Base-by-base conservation (phyloP, 2,888 invertebrate genomes). In the Syrphus vitripennis region DNA sequence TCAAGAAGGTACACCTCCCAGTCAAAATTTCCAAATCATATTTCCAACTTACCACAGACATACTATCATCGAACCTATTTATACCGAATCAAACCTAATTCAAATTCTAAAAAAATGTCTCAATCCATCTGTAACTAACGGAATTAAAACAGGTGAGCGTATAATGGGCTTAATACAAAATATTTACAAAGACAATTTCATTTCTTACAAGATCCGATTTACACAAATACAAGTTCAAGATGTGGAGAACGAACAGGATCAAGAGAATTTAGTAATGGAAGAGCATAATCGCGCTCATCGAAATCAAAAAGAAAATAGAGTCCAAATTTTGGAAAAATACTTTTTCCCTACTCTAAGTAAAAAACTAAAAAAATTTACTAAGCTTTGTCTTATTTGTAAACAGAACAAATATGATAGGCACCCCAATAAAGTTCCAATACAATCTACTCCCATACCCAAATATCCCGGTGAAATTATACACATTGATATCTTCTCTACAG, bases 391-490 rank as follows among this genome's bases (percentile, higher is more conserved):
- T 4, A 34, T 69, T 4, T 69, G 69, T 24, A 29, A 53, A 37
- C 31, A 19, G 4, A 69, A 53, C n/a, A 67, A 67, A 48, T n/a
- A n/a, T n/a, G n/a, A n/a, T n/a, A n/a, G n/a, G n/a, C n/a, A n/a
- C n/a, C n/a, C 53, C 1, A 53, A 70, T 53, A 53, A 70, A 5
- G 53, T 53, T 6, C 24, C 29, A 6, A 16, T 50, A 50, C 45
- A 50, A 34, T 14, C 48, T n/a, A 67, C 67, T 4, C 67, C 50
- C 4, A 48, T 67, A 29, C 29, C 50, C 4, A 67, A 19, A 19
- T 67, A 67, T 29, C 67, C 48, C 7, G 16, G 34, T 12, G 50
- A 67, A 67, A 67, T 67, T 12, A 21, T 67, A 10, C 67, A 67
- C 10, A 50, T 50, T 4, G 50, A 67, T 21, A 21, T 48, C 10